Evolutionary conservation across 2,113 vertebrate genomes (phyloP).

Genomic region (Notarius quadriscutis): DNA sequence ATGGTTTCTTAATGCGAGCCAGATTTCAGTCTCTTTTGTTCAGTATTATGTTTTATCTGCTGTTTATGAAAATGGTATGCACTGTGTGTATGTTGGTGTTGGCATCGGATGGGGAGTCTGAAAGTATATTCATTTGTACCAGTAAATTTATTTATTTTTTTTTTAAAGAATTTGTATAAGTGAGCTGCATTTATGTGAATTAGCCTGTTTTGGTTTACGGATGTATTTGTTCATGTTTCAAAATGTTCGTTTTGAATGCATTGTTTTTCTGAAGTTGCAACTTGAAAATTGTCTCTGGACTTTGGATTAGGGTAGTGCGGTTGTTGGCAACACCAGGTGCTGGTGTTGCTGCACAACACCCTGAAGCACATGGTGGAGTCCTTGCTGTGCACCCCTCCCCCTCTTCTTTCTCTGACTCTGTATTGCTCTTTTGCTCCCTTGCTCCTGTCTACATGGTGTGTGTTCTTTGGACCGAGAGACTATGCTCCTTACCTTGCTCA

Average conservation of each 20-base stretch:
- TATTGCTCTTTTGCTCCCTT: slow-evolving; percentile 16
- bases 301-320: slow-evolving; percentile 10
- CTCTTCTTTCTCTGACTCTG: slow-evolving; percentile 3
- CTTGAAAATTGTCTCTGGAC: neutral
- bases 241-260: neutral
- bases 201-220: neutral
- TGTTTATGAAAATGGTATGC: slow-evolving; percentile 13
- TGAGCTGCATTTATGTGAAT: neutral
- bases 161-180: neutral
- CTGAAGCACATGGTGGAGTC: slow-evolving; percentile 35
- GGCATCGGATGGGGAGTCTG: neutral
- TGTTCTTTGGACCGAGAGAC: slow-evolving; percentile 41
- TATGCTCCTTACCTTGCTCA: neutral
- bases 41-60: neutral
- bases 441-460: slow-evolving; percentile 9
- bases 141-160: too few relatives aligned
- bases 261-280: neutral
- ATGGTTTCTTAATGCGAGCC: neutral
- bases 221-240: neutral
- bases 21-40: slow-evolving; percentile 30
- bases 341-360: slow-evolving; percentile 32
- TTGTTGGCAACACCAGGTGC: slow-evolving; percentile 36
- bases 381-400: neutral
- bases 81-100: neutral
- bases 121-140: too few relatives aligned